Base-by-base conservation (phyloP, 2,888 invertebrate genomes). In the Chaetoderma sp. region DNA sequence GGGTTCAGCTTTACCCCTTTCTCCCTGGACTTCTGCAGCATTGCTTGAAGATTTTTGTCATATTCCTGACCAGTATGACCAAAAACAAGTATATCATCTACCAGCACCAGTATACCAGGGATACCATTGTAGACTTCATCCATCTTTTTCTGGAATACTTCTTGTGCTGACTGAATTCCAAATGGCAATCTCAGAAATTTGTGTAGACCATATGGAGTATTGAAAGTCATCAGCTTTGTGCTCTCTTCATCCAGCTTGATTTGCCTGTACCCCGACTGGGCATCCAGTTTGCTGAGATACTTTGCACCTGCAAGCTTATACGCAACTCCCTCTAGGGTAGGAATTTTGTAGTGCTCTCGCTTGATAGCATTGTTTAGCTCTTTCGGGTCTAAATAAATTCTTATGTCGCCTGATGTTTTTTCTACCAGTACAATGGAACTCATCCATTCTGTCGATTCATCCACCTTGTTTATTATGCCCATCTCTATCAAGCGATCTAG, bases 221-320 rank as follows among this genome's bases (percentile, higher is more conserved):
- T 52, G 49, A 65, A 65, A 28, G 66, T 45, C 1, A 58, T 58
- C 18, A 63, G 58, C 8, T 27, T 27, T 21, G 45, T 55, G 8
- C 55, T 55, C 16, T 42, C 45, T n/a, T 55, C 39, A 28, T 54
- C 56, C 21, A 67, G 50, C 13, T 45, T n/a, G 1, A 71, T 36
- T 30, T 54, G 50, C 70, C 71, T 66, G 30, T 63, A 71, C 13
- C 68, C 71, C 30, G 42, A 30, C 60, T 65, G 62, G 8, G 68
- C 68, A 42, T 65, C 68, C 3, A 63, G 39, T 18, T 61, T 70
- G 42, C 45, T 32, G 30, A 70, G 68, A 32, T 56, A 50, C n/a
- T n/a, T 55, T 13, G 65, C 62, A 18, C 58, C 60, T 33, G 52
- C 52, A 13, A 69, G 52, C 45, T 65, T 62, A 30, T 55, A 45